Evolutionary conservation across 2,888 invertebrate genomes (phyloP).

Genomic region (Tipula lateralis): DNA sequence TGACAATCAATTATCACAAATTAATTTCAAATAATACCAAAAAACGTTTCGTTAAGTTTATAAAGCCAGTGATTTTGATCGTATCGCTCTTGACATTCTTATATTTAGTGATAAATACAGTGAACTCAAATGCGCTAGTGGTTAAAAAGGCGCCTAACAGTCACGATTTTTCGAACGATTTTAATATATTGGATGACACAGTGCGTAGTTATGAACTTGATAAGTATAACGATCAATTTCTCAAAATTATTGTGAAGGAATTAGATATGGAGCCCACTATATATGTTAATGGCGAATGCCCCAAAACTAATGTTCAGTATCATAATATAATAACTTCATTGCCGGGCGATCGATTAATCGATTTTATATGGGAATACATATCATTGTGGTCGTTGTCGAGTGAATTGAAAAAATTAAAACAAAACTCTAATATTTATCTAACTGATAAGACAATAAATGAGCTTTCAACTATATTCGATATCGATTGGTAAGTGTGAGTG

Average conservation of each 20-base stretch:
- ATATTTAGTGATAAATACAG: not conserved
- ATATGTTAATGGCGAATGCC: not conserved
- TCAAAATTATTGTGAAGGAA: not conserved
- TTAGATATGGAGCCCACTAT: not conserved
- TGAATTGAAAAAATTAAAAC: not conserved
- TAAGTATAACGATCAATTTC: not conserved
- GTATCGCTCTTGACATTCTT: not conserved
- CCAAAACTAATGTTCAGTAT: not conserved
- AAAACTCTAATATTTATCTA: not conserved
- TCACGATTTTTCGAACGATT: not conserved
- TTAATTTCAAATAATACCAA: not conserved
- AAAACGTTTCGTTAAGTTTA: not conserved
- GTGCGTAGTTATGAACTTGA: not conserved
- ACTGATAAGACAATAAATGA: not conserved
- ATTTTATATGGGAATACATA: constrained; percentile 30
- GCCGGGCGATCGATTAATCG: not conserved
- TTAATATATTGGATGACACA: not conserved
- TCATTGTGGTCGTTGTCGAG: not conserved
- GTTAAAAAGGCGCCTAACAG: not conserved
- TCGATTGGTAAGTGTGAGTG: not conserved
- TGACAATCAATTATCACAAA: not conserved
- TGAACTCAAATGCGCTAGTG: not conserved
- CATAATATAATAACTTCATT: constrained; percentile 19
- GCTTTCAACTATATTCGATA: not conserved
- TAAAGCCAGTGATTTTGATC: not conserved